Conservation (phyloP, 2,888 invertebrate genomes). For the Capitulum mitella region DNA sequence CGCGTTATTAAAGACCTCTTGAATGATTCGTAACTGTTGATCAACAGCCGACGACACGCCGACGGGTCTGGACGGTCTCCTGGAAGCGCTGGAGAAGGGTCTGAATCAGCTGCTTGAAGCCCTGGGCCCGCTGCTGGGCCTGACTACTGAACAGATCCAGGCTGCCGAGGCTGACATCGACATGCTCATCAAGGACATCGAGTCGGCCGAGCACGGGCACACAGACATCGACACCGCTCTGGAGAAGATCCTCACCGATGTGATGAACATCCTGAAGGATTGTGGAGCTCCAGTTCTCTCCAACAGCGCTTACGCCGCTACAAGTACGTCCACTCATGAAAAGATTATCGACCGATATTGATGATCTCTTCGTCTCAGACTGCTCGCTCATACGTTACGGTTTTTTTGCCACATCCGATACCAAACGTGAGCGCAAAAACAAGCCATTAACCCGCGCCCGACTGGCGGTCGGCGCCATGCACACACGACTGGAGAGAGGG, state of each 20-base stretch:
- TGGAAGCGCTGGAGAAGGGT: background rate
- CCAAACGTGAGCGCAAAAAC: no score
- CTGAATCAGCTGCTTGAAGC: background rate
- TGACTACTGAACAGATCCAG: background rate
- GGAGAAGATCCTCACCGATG: background rate
- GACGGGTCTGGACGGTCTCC: background rate
- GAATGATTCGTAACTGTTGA: no score
- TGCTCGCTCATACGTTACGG: no score
- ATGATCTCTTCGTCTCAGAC: no score
- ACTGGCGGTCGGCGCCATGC: no score
- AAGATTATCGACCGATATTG: no score
- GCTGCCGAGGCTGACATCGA: background rate
- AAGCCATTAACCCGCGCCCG: no score
- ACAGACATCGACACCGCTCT: background rate
- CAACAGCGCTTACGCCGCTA: background rate
- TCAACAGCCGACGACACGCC: background rate
- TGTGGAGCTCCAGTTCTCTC: background rate
- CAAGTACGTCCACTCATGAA: background rate
- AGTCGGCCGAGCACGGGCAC: background rate
- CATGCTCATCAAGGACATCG: slow-evolving; percentile 8
- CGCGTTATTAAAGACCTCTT: no score
- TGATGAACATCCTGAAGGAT: background rate
- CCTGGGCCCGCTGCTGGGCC: background rate
- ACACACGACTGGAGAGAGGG: no score
- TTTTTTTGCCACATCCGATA: no score